phyloP scores from a whole-genome alignment of 2,888 invertebrate genomes.

The Rhingia campestris region DNA sequence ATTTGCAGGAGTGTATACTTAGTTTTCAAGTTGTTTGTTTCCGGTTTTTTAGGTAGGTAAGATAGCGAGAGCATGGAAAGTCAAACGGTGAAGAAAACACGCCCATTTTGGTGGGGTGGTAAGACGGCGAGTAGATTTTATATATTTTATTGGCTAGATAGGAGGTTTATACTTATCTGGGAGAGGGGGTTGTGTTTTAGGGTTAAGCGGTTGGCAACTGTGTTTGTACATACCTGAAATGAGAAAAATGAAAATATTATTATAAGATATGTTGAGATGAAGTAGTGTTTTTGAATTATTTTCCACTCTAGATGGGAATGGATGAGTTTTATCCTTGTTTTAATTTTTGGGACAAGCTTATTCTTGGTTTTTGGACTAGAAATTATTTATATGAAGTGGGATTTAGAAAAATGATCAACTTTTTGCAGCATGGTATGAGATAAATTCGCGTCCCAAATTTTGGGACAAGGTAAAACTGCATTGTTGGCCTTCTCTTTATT shows the following conservation, averaged over 20 bases:
- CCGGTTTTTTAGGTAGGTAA: constrained; percentile 67
- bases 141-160: constrained; percentile 45
- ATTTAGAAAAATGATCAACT: no score
- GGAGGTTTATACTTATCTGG: not conserved
- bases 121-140: not conserved
- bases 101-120: constrained; percentile 61
- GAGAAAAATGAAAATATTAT: not conserved
- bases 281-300: not conserved
- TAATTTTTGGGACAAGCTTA: no score
- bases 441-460: not conserved
- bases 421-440: not conserved
- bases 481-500: no score
- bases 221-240: not conserved
- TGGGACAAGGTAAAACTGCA: not conserved
- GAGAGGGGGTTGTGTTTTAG: constrained; percentile 9
- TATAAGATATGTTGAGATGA: not conserved
- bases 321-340: no score
- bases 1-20: constrained; percentile 64
- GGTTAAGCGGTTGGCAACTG: constrained; percentile 11
- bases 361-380: no score
- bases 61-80: constrained; percentile 48
- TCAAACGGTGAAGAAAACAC: constrained; percentile 65
- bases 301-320: not conserved
- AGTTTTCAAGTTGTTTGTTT: constrained; percentile 70
- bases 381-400: no score